phyloP scores from a whole-genome alignment of 1,140 invertebrate genomes.

The Drepana arcuata region DNA sequence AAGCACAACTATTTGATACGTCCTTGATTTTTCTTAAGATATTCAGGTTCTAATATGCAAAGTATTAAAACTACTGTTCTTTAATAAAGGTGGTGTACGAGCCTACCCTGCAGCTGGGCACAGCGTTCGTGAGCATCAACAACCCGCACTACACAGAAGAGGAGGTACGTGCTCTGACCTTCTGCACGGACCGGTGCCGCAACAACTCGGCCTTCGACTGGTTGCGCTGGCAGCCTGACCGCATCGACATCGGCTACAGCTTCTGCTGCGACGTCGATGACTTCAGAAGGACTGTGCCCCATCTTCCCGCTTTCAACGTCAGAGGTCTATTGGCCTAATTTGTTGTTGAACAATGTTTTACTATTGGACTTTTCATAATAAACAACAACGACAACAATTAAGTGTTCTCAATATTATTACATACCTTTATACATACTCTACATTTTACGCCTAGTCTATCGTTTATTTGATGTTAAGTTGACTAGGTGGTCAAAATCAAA shows the following conservation, averaged over 20 bases:
- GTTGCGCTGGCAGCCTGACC: constrained; percentile 58
- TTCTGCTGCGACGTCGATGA: constrained; percentile 78
- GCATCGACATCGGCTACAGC: constrained; percentile 74
- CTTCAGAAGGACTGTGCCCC: constrained; percentile 70
- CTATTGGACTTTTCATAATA: no score
- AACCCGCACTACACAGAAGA: constrained; percentile 73
- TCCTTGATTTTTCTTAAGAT: no score
- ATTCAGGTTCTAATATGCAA: no score
- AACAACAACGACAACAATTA: no score
- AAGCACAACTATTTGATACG: no score
- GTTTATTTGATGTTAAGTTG: no score
- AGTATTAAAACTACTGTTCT: background rate
- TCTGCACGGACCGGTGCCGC: constrained; percentile 73
- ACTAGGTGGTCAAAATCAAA: no score
- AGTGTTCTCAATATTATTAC: no score
- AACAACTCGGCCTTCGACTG: constrained; percentile 72
- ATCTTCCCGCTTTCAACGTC: constrained; percentile 66
- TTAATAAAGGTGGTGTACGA: constrained; percentile 72
- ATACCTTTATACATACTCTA: no score
- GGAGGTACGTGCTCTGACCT: constrained; percentile 52
- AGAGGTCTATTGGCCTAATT: constrained; percentile 44
- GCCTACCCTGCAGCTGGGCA: constrained; percentile 57
- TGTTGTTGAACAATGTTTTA: no score
- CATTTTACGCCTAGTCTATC: no score
- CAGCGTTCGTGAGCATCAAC: constrained; percentile 76